Conservation (phyloP, 2,888 invertebrate genomes). For the Cryptosula pallasiana region DNA sequence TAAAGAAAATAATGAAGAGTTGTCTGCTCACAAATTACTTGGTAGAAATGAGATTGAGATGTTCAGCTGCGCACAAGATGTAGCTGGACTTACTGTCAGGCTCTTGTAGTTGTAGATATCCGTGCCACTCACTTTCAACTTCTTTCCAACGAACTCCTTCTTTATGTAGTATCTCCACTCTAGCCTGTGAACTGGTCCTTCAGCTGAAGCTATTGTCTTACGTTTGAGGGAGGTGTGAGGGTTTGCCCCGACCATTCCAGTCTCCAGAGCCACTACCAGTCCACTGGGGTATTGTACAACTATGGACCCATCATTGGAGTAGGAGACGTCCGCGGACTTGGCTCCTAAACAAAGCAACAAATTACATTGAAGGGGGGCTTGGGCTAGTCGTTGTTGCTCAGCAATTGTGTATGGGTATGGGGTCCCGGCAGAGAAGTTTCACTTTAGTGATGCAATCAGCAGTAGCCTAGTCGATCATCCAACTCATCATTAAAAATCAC, state of each 20-base stretch:
- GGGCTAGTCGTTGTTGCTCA: too few relatives aligned
- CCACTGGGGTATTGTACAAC: slow-evolving; percentile 50
- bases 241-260: slow-evolving; percentile 67
- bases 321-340: slow-evolving; percentile 45
- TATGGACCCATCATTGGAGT: slow-evolving; percentile 48
- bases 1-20: too few relatives aligned
- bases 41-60: too few relatives aligned
- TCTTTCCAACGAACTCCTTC: slow-evolving; percentile 53
- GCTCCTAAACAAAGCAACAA: slow-evolving; percentile 34
- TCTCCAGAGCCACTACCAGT: slow-evolving; percentile 73
- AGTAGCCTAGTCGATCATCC: too few relatives aligned
- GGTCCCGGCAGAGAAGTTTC: too few relatives aligned
- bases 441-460: too few relatives aligned
- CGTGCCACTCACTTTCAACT: background rate
- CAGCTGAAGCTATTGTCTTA: slow-evolving; percentile 46
- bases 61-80: too few relatives aligned
- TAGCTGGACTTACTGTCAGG: slow-evolving; percentile 6
- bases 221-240: slow-evolving; percentile 48
- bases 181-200: slow-evolving; percentile 65
- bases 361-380: too few relatives aligned
- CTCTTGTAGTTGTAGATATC: slow-evolving; percentile 24
- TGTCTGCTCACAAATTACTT: too few relatives aligned
- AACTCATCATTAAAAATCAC: too few relatives aligned
- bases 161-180: slow-evolving; percentile 92
- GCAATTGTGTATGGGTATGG: too few relatives aligned